Conservation (phyloP, 2,797 vertebrate genomes). For the Prunella strophiata region DNA sequence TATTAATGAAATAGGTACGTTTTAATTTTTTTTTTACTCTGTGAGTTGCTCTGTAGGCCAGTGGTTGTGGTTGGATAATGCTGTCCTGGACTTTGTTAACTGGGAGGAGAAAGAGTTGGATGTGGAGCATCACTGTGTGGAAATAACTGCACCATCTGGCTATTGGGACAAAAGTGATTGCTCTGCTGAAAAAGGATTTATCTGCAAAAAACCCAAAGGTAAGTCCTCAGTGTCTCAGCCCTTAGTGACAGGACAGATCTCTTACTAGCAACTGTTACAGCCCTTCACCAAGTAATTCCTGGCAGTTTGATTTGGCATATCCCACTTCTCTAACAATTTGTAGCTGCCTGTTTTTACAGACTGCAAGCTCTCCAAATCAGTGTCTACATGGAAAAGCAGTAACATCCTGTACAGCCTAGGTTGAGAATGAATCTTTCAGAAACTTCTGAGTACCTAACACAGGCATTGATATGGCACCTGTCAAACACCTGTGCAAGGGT, state of each 20-base stretch:
- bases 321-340: background rate
- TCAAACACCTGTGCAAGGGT: background rate
- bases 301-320: background rate
- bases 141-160: conserved; percentile 76
- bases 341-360: background rate
- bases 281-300: background rate
- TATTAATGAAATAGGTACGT: background rate
- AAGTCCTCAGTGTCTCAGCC: conserved; percentile 30
- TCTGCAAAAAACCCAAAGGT: conserved; percentile 91
- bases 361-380: background rate
- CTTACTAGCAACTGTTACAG: background rate
- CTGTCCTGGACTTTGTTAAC: conserved; percentile 84
- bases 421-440: background rate
- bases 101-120: conserved; percentile 80
- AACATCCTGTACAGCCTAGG: background rate
- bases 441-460: background rate
- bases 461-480: background rate
- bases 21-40: background rate
- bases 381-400: background rate
- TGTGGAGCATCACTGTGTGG: conserved; percentile 77
- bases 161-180: conserved; percentile 83
- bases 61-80: conserved; percentile 89
- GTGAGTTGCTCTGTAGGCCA: conserved; percentile 67
- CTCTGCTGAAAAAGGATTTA: conserved; percentile 79
- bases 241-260: background rate